These are phyloP conservation scores for Podabrus alpinus DNA, from an alignment of 2,888 invertebrate genomes.

Conservation along the genomic window DNA sequence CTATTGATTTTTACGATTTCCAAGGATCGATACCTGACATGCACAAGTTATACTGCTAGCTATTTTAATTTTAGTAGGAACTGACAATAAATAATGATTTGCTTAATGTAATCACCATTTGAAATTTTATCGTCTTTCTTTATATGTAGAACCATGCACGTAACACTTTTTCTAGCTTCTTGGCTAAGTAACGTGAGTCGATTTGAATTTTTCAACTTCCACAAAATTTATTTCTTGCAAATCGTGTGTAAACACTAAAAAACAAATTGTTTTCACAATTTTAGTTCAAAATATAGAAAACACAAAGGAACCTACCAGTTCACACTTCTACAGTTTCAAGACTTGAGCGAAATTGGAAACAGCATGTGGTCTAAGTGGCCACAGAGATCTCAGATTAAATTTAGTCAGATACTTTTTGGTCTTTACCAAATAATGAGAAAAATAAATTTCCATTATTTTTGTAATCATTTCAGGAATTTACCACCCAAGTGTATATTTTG, in stretches of 20 bases:
- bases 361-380: slow-evolving; percentile 46
- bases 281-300: neutral
- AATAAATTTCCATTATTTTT: slow-evolving; percentile 1
- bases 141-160: neutral
- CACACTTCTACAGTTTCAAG: slow-evolving; percentile 19
- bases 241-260: neutral
- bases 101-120: neutral
- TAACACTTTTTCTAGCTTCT: neutral
- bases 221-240: neutral
- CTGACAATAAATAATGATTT: neutral
- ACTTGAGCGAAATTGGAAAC: slow-evolving; percentile 39
- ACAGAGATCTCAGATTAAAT: slow-evolving; percentile 47
- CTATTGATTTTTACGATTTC: slow-evolving; percentile 50
- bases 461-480: neutral
- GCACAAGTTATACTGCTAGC: neutral
- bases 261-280: neutral
- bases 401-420: slow-evolving; percentile 39
- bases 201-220: neutral
- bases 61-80: neutral
- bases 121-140: neutral
- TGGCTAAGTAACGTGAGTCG: neutral
- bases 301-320: slow-evolving; percentile 1
- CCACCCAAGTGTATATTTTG: neutral
- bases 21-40: slow-evolving; percentile 35
- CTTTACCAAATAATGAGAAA: slow-evolving; percentile 7